Evolutionary conservation across 1,140 invertebrate species (phyloP), one percentile per base, ranked within the genome.

Genomic region (Mamestra configurata): DNA sequence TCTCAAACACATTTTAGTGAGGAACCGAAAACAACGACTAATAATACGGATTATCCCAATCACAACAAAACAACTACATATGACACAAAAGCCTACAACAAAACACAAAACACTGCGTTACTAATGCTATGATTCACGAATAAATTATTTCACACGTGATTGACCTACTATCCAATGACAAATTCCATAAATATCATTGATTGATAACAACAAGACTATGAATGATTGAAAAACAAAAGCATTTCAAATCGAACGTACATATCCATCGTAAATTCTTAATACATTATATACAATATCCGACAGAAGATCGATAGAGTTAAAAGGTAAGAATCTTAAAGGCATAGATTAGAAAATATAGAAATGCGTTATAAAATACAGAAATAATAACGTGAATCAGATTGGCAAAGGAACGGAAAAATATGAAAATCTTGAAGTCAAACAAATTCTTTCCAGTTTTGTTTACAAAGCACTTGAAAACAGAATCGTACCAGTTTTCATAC

Each of bases 131-230:
- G 27, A 35, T 40, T 66, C 31, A 66, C 35, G 5, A 35, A 35
- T 18, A n/a, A 22, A 22, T n/a, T 4, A 66, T 22, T 37, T 40
- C 8, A 27, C 24, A 40, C 18, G 18, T 43, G 18, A 40, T 40
- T 59, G n/a, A 20, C 13, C 18, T 20, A 40, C 35, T 66, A 66
- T 40, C 18, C 61, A 40, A 66, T 66, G 61, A 66, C 8, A 66
- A 66, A 66, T 66, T 66, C 61, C 61, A 40, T 18, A 37, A 66
- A 66, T 4, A 66, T 40, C 35, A 22, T 66, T 66, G 53, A 57
- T 64, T 43, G 8, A 43, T 49, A 49, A 49, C 2, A 27, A 59
- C 24, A 27, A 27, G 35, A 40, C 18, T 8, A 18, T 40, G 3
- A 66, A 18, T 66, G 18, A 40, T 20, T 49, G 40, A 4, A 20